Evolutionary conservation across 2,797 vertebrate genomes (phyloP).

Genomic region (Falco berigora): DNA sequence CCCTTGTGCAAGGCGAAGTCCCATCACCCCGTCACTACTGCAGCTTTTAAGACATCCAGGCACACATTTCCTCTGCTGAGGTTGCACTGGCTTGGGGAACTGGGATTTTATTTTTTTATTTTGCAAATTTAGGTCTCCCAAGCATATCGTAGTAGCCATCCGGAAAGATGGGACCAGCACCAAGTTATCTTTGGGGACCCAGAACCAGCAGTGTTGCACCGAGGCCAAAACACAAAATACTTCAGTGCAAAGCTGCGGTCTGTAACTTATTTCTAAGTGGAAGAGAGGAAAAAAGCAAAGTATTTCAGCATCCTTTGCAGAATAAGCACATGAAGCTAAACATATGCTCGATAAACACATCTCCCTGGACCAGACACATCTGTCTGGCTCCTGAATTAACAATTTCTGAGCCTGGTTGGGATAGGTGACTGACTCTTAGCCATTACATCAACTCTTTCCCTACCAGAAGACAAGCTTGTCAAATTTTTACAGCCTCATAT

Average conservation of each 20-base stretch:
- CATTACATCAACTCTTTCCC: not conserved
- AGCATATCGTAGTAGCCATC: rapidly evolving
- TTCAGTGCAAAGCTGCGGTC: not conserved
- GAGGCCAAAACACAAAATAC: not conserved
- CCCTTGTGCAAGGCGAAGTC: not conserved
- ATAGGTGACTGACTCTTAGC: not conserved
- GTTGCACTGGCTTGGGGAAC: rapidly evolving
- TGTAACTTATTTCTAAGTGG: not conserved
- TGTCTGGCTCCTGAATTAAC: not conserved
- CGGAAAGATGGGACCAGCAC: not conserved
- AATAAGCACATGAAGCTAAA: not conserved
- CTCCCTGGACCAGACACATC: not conserved
- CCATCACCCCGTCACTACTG: rapidly evolving
- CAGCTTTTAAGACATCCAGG: too few species aligned
- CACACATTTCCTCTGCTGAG: rapidly evolving
- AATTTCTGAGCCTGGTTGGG: not conserved
- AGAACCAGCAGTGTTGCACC: rapidly evolving
- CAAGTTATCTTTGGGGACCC: too few species aligned
- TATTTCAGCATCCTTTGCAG: not conserved
- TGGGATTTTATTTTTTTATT: rapidly evolving
- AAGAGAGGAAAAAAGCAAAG: too few species aligned
- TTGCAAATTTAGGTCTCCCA: not conserved
- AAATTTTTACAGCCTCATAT: not conserved
- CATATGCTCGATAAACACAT: not conserved
- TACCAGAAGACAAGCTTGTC: not conserved